Percentiles rank a stretch among this genome's conserved stretches.
Evolutionary conservation across 2,888 invertebrate genomes (phyloP).

Genomic region (Sesia apiformis): DNA sequence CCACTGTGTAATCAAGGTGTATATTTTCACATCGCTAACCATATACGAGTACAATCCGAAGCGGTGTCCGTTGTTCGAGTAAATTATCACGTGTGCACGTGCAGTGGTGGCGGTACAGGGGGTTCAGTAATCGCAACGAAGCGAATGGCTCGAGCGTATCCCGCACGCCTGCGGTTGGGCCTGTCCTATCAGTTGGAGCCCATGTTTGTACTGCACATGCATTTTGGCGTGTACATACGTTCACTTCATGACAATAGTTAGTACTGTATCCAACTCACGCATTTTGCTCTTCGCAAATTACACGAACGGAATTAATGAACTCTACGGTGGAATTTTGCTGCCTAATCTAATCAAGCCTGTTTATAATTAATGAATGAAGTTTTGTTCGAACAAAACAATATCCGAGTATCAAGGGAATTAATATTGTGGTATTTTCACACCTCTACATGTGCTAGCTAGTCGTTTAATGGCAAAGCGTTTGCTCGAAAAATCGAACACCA

Average conservation of each 20-base stretch:
- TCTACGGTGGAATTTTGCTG: too few species aligned
- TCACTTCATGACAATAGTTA: constrained; percentile 5
- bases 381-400: too few species aligned
- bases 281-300: too few species aligned
- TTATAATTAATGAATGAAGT: too few species aligned
- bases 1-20: constrained; percentile 22
- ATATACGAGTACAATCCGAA: constrained; percentile 36
- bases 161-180: constrained; percentile 20
- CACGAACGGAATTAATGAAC: too few species aligned
- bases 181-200: constrained; percentile 29
- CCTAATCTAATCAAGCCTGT: too few species aligned
- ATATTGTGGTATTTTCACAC: too few species aligned
- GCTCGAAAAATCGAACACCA: too few species aligned
- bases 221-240: background rate
- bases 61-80: constrained; percentile 29
- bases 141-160: constrained; percentile 14
- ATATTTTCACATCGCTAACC: constrained; percentile 43
- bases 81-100: constrained; percentile 53
- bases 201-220: constrained; percentile 23
- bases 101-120: background rate
- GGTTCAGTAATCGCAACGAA: constrained; percentile 25
- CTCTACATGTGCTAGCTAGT: too few species aligned
- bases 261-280: constrained; percentile 14
- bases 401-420: too few species aligned
- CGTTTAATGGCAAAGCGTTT: too few species aligned